A percentile compares a stretch with the other conserved stretches of the same genome.
phyloP scores from a whole-genome alignment of 2,888 invertebrate species.

The Lasioglossum pauxillum region DNA sequence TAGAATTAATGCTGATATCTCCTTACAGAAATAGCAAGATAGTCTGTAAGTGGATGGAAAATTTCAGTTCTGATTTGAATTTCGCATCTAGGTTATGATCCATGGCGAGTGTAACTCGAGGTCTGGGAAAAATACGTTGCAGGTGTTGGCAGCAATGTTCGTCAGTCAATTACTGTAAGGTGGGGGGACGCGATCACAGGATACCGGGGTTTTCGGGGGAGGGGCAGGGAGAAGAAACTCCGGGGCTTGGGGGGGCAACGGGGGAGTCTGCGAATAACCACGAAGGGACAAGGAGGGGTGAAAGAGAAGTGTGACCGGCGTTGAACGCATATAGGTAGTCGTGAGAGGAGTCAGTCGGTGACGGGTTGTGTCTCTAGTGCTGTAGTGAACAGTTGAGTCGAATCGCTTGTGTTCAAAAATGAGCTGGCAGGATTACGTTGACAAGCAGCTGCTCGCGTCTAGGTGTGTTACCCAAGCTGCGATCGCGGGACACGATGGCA shows the following conservation, averaged over 20 bases:
- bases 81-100: neutral
- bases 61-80: neutral
- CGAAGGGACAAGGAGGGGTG: constrained; percentile 50
- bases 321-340: constrained; percentile 84
- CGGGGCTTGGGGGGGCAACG: neutral
- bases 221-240: neutral
- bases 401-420: constrained; percentile 85
- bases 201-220: neutral
- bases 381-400: constrained; percentile 77
- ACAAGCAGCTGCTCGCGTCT: constrained; percentile 98
- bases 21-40: neutral
- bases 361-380: constrained; percentile 79
- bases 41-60: neutral
- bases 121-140: neutral
- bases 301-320: constrained; percentile 90
- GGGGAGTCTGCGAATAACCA: constrained; percentile 43
- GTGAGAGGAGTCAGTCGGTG: constrained; percentile 82
- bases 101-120: neutral
- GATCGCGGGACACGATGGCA: constrained; percentile 97
- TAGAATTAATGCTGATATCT: neutral
- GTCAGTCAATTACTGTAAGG: constrained; percentile 53
- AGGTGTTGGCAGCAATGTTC: constrained; percentile 51
- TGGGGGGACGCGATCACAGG: constrained; percentile 31
- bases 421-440: constrained; percentile 99
- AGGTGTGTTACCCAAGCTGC: constrained; percentile 97